Base-by-base conservation (phyloP, 1,140 invertebrate species). In the Zaprionus ghesquierei region DNA sequence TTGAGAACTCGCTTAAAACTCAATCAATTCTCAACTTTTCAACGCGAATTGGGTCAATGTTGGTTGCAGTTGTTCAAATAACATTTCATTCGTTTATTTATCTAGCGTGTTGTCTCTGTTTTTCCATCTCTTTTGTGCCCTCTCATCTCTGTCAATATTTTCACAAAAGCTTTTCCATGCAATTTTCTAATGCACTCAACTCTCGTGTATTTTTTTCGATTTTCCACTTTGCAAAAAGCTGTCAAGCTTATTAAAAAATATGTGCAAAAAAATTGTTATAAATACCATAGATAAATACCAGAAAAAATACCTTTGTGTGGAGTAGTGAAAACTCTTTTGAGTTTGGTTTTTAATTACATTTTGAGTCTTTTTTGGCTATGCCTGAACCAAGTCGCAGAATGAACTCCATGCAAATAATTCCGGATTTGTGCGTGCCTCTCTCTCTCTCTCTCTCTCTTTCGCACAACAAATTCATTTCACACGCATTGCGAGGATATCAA, bases 101-200 rank as follows among this genome's bases (percentile, higher is more conserved):
- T 46, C 41, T 46, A 22, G 41, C 41, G 35, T 55, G 27, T 31
- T 29, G 22, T 46, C 22, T 22, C 18, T 38, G 13, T 15, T 41
- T 41, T 5, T n/a, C 35, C 33, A 3, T 12, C 41, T 22, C 10
- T 5, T 20, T 46, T 41, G 5, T 8, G 0, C 15, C 18, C 15
- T 46, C 15, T 46, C 41, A 46, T 22, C 15, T 46, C 41, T 46
- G 23, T 69, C 65, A 69, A 69, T 60, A 60, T 70, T 70, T 63
- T 13, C 31, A 15, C 44, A 22, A 65, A 59, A 44, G 68, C 50
- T 71, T 66, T 59, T 64, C 51, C 18, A 5, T 77, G 71, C 71
- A 75, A 72, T 73, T 68, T 84, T 84, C 75, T 82, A 82, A 79
- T 82, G 58, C 71, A 69, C 60, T 68, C 53, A 38, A 58, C 27